Conservation (phyloP, 2,113 vertebrate species). For the Nanorana parkeri region DNA sequence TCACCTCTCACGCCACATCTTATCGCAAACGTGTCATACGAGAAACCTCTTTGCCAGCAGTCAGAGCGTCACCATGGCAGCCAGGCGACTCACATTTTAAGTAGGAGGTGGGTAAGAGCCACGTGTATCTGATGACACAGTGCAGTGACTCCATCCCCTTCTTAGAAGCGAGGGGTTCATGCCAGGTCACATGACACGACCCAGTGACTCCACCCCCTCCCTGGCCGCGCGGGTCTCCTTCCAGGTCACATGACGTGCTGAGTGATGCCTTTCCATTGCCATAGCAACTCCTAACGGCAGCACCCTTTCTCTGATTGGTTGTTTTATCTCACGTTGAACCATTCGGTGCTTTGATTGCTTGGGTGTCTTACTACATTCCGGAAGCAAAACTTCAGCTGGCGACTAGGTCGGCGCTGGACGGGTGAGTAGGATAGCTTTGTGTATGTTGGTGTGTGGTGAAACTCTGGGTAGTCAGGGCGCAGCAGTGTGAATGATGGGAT, state of each 20-base stretch:
- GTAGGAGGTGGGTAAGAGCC: too few species aligned
- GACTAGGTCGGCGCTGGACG: background rate
- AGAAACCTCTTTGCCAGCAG: too few species aligned
- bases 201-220: background rate
- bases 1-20: too few species aligned
- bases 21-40: too few species aligned
- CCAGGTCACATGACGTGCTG: background rate
- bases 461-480: too few species aligned
- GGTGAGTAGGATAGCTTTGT: background rate
- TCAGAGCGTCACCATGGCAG: too few species aligned
- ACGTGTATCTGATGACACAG: too few species aligned
- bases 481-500: background rate
- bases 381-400: background rate
- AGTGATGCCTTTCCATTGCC: background rate
- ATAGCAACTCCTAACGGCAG: constrained; percentile 1
- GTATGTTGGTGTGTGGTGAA: too few species aligned
- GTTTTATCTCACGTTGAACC: background rate
- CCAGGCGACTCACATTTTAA: too few species aligned
- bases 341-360: background rate
- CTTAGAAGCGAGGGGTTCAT: too few species aligned
- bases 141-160: too few species aligned
- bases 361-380: background rate
- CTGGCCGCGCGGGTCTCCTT: background rate
- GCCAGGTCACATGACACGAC: too few species aligned
- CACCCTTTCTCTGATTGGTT: background rate